Evolutionary conservation across 2,797 vertebrate species (phyloP), one percentile per base, ranked within the genome.

Genomic region (Pristis pectinata): DNA sequence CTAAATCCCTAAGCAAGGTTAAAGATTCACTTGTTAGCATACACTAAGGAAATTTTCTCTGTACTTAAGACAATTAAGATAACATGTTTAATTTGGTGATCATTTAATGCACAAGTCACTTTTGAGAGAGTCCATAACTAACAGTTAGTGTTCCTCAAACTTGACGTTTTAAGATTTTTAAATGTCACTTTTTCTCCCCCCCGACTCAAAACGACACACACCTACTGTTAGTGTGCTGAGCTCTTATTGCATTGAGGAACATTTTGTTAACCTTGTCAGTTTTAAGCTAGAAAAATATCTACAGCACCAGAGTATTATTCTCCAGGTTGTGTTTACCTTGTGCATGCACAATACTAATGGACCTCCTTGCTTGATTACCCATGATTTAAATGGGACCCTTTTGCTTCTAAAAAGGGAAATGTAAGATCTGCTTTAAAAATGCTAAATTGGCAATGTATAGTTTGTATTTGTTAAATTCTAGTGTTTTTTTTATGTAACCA

Each of bases 21-120:
- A 61, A 61, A 91, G n/a, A 91, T 91, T 64, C n/a, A 91, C 61
- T 91, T 64, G 13, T 79, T 77, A 64, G 89, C 34, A 22, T 61
- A 2, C 61, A 61, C 59, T 34, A 3, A 64, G 59, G 27, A 34
- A 59, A 59, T 13, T 67, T 3, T 91, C n/a, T 87, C 87, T 91
- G 87, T 91, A 64, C n/a, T 91, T 67, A 59, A 59, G 56, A 41
- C 22, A 44, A 4, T 67, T 91, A 91, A 87, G 87, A 87, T 27
- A n/a, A 34, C 61, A n/a, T 17, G 83, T 3, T 7, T 87, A 59
- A 34, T 67, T 41, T 67, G n/a, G 3, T 22, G 9, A n/a, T 67
- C 22, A 24, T 37, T 67, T 64, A 67, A 67, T 67, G 87, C 59
- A 67, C 61, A 24, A 9, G 17, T 91, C 87, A 91, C 87, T 91